phyloP scores from a whole-genome alignment of 2,113 vertebrate species.

The Gymnobelideus leadbeateri region DNA sequence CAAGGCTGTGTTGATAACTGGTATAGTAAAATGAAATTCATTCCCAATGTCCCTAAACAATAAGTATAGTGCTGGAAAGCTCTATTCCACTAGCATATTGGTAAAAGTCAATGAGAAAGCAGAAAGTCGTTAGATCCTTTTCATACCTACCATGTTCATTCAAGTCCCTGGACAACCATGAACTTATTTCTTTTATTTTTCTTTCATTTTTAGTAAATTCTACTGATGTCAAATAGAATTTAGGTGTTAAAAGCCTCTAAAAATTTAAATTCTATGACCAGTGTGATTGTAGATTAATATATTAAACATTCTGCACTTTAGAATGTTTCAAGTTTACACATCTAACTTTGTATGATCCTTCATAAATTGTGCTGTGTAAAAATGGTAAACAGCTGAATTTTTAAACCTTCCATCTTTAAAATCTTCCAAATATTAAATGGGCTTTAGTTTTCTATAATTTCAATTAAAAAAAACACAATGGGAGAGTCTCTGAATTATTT shows the following conservation, averaged over 20 bases:
- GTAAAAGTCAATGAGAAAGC: conserved; percentile 49
- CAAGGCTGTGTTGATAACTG: conserved; percentile 80
- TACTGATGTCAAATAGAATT: conserved; percentile 9
- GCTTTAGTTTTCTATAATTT: not conserved
- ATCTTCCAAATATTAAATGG: not conserved
- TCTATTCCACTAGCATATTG: conserved; percentile 52
- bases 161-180: conserved; percentile 38
- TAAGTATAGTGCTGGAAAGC: conserved; percentile 57
- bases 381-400: not conserved
- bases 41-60: conserved; percentile 79
- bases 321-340: conserved; percentile 1
- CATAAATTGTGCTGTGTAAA: conserved; percentile 33
- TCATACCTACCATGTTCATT: conserved; percentile 33
- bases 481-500: not conserved
- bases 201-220: not conserved
- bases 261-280: conserved; percentile 15
- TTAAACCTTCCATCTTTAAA: not conserved
- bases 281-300: accelerated
- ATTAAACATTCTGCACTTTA: not conserved
- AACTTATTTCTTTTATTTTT: conserved; percentile 31
- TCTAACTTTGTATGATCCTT: conserved; percentile 1
- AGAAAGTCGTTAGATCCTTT: conserved; percentile 65
- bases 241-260: not conserved
- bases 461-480: conserved; percentile 1
- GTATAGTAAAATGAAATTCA: conserved; percentile 78